phyloP scores from a whole-genome alignment of 2,113 vertebrate genomes.

The Notechis scutatus region DNA sequence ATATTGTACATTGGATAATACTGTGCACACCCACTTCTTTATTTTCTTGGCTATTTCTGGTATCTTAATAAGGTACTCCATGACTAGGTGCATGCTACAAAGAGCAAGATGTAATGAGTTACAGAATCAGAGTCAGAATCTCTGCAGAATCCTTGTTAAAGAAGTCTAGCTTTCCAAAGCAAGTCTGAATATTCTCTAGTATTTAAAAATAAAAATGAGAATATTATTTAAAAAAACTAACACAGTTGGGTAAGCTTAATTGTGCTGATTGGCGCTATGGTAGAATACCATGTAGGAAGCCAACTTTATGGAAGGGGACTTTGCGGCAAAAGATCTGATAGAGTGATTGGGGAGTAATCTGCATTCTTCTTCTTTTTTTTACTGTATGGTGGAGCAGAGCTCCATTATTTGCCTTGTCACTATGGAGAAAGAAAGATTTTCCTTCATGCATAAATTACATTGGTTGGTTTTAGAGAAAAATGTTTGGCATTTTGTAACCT shows the following conservation, averaged over 20 bases:
- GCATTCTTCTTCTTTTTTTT: neutral
- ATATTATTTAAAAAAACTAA: neutral
- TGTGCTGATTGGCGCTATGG: neutral
- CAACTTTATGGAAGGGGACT: neutral
- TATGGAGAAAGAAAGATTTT: slow-evolving; percentile 13
- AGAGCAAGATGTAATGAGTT: neutral
- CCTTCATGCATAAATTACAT: neutral
- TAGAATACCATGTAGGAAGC: neutral
- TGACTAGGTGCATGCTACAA: slow-evolving; percentile 1
- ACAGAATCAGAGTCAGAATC: neutral
- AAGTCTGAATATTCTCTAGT: slow-evolving; percentile 43
- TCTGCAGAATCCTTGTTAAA: neutral
- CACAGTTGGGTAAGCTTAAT: neutral
- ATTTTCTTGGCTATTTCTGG: neutral
- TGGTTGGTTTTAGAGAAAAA: neutral
- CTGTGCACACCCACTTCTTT: neutral
- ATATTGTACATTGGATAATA: neutral
- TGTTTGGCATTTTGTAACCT: neutral
- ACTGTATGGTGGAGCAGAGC: neutral
- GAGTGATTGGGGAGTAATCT: neutral
- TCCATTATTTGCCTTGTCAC: neutral
- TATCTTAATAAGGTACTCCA: neutral
- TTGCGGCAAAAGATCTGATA: neutral
- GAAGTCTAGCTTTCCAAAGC: neutral
- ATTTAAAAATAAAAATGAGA: slow-evolving; percentile 1